Evolutionary conservation across 2,888 invertebrate genomes (phyloP).

Genomic region (Sinelater perroti): DNA sequence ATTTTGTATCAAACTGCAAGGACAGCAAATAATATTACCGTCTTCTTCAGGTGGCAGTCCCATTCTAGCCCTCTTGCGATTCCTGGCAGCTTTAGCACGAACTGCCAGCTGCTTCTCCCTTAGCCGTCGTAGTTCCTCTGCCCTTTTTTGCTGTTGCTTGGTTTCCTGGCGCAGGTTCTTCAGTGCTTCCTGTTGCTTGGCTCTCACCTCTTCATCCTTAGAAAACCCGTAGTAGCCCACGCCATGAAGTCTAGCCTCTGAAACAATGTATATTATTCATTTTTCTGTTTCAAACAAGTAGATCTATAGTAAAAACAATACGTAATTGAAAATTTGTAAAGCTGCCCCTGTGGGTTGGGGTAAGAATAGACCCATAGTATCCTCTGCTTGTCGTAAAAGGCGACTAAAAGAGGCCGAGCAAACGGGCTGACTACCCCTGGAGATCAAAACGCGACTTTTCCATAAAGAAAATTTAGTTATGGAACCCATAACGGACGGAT

Average conservation of each 20-base stretch:
- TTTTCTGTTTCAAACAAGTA: no score
- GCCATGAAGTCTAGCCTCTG: slow-evolving; percentile 91
- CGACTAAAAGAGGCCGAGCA: no score
- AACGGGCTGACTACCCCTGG: no score
- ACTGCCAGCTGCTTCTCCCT: slow-evolving; percentile 75
- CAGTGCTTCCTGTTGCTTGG: slow-evolving; percentile 82
- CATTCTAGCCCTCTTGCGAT: slow-evolving; percentile 75
- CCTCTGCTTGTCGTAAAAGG: no score
- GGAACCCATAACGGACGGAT: no score
- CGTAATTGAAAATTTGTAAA: no score
- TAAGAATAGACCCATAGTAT: no score
- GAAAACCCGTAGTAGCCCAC: slow-evolving; percentile 93
- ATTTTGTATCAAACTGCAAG: not conserved
- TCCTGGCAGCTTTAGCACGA: slow-evolving; percentile 75
- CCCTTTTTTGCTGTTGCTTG: slow-evolving; percentile 70
- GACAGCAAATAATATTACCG: slow-evolving; percentile 18
- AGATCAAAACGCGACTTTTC: no score
- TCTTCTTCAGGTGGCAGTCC: slow-evolving; percentile 71
- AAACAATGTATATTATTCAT: slow-evolving; percentile 16
- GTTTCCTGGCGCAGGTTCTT: slow-evolving; percentile 77
- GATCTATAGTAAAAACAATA: no score
- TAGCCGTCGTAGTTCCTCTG: slow-evolving; percentile 67
- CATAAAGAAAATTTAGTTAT: no score
- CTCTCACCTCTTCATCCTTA: slow-evolving; percentile 81
- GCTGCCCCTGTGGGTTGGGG: no score